Evolutionary conservation across 1,140 invertebrate species (phyloP), one percentile per base, ranked within the genome.

Genomic region (Gonioctena quinquepunctata): DNA sequence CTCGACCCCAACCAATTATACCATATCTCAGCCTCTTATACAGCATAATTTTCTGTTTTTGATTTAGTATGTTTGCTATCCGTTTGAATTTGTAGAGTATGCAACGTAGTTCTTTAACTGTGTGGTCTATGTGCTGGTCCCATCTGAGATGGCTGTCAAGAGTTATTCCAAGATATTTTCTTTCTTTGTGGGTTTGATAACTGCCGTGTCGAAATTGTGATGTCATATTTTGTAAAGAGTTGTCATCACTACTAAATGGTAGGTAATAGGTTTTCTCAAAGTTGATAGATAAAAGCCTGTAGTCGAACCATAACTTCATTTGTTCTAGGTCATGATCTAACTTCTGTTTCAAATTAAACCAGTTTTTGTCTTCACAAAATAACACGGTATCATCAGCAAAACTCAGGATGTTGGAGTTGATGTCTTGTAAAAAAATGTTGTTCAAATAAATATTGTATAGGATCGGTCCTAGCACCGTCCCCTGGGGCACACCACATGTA

Each of bases 321-420:
- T 62, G 16, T 4, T 11, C 16, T 5, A 62, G n/a, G 26, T 62
- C 60, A 28, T 18, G 27, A 28, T 62, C 25, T n/a, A 21, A 6
- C 21, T 62, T 65, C 11, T 16, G 13, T 33, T 48, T 48, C 19
- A 65, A 21, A 11, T 49, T 13, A 21, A 7, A n/a, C 42, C 63
- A 65, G 42, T 50, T 65, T 5, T 49, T 22, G 7, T 8, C 63
- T 6, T 5, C 27, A 57, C 27, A 66, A n/a, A 66, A 11, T 6
- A 56, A 7, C 13, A 54, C 65, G 27, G 65, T 66, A 18, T 66
- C 65, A 56, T 66, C 65, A 8, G 65, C 65, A 49, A 56, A 66
- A 13, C 50, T 66, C 22, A 66, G 19, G 3, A 66, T 57, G n/a
- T 56, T 13, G 3, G 21, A 18, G 6, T 23, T 18, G 13, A 13